Evolutionary conservation across 2,113 vertebrate genomes (phyloP).

Genomic region (Papio anubis): DNA sequence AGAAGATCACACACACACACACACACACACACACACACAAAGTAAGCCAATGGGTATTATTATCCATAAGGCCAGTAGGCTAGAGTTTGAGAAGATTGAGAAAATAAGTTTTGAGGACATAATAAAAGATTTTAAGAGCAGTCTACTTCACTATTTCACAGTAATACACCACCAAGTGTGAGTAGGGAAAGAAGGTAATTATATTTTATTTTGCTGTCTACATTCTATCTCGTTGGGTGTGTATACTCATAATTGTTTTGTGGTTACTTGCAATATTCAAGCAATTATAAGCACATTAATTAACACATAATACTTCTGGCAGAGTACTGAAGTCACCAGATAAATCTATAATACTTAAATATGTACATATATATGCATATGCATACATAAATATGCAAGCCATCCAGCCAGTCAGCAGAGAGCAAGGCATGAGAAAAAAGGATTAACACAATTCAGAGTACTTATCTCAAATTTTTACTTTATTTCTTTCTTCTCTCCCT

Average conservation of each 20-base stretch:
- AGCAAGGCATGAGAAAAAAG: neutral
- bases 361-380: neutral
- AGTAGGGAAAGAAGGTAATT: neutral
- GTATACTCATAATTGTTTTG: neutral
- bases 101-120: neutral
- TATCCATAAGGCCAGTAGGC: neutral
- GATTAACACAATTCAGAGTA: neutral
- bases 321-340: neutral
- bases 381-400: neutral
- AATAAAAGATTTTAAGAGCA: constrained; percentile 2
- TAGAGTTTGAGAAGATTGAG: constrained; percentile 16
- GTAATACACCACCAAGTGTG: neutral
- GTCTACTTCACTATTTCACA: neutral
- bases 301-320: neutral
- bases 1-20: neutral
- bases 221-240: neutral
- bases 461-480: neutral
- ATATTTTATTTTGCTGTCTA: neutral
- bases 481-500: neutral
- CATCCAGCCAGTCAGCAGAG: neutral
- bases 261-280: neutral
- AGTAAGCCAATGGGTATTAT: neutral
- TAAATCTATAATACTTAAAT: neutral
- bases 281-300: neutral
- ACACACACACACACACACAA: neutral